Base-by-base conservation (phyloP, 2,113 vertebrate species). In the Ictalurus punctatus region DNA sequence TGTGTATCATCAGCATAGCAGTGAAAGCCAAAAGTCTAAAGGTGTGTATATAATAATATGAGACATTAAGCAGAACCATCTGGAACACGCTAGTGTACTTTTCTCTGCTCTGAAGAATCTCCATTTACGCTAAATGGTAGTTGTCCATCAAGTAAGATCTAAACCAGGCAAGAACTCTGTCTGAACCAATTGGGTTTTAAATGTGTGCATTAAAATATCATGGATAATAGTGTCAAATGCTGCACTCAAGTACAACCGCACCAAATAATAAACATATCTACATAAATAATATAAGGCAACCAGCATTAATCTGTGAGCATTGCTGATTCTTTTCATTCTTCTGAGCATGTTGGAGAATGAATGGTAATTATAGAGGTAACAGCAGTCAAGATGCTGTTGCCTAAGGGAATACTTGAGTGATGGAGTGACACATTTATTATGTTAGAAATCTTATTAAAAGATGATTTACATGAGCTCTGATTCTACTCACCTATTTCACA, bases 401-500 rank as follows among this genome's bases (percentile, higher is more conserved):
- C 56, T 83, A 61, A 63, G 37, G 80, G 25, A 27, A 83, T 83
- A 40, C 3, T 16, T 63, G 34, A 37, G 17, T 61, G 56, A 23
- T 14, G 6, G 16, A 12, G 13, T 63, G 30, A 40, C 81, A 37
- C 40, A 3, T 59, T 34, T 59, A 56, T 25, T 37, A 17, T 52
- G 61, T 52, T 52, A 9, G 19, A 52, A 52, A 71, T 44, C 6
- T 52, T n/a, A 48, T 69, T 69, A 67, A 67, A 16, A 37, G 30
- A 74, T 71, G 61, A 81, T 30, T 56, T 23, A 21, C 23, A 86
- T 37, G 25, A 65, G 48, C 40, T 78, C 21, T 86, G 27, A 58
- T 83, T 21, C 59, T 91, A 97, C 97, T 96, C 90, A 98, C 97
- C 97, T 76, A 95, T 96, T 93, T 98, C 96, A 93, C 97, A 98